Evolutionary conservation across 1,140 invertebrate genomes (phyloP).

Genomic region (Tetramorium parvispinum): DNA sequence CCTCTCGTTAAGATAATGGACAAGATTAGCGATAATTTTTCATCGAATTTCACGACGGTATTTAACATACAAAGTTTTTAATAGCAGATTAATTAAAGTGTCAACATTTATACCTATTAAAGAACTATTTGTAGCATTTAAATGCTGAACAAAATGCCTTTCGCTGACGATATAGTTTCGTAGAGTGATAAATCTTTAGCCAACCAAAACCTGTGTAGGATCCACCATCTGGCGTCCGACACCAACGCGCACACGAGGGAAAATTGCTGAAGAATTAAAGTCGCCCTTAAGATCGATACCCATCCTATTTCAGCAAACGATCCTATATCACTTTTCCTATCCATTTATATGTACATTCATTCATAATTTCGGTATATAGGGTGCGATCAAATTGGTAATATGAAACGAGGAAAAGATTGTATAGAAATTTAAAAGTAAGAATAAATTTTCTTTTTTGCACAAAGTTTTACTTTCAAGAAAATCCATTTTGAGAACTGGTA

Average conservation of each 20-base stretch:
- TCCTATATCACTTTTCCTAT: not conserved
- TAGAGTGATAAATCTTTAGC: slow-evolving; percentile 40
- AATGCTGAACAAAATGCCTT: slow-evolving; percentile 8
- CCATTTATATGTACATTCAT: not conserved
- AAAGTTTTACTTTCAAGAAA: not conserved
- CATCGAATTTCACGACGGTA: not conserved
- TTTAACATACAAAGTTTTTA: not conserved
- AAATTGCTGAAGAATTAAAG: slow-evolving; percentile 46
- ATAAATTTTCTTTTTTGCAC: not conserved
- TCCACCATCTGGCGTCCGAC: slow-evolving; percentile 44
- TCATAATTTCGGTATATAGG: not conserved
- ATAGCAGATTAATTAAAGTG: slow-evolving; percentile 19
- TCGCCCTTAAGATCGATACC: slow-evolving; percentile 35
- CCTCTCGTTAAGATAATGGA: not conserved
- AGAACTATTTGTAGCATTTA: slow-evolving; percentile 13
- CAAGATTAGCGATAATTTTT: not conserved
- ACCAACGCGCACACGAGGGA: slow-evolving; percentile 14
- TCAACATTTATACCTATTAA: not conserved
- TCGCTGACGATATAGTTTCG: slow-evolving; percentile 33
- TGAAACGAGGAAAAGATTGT: not conserved
- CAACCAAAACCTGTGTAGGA: slow-evolving; percentile 12
- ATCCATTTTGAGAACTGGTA: not conserved
- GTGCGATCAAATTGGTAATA: not conserved
- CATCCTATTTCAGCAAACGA: not conserved
- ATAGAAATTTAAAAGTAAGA: not conserved